Percentiles rank a stretch among this genome's conserved stretches.
Conservation (phyloP, 2,797 vertebrate species). For the Limosa lapponica region DNA sequence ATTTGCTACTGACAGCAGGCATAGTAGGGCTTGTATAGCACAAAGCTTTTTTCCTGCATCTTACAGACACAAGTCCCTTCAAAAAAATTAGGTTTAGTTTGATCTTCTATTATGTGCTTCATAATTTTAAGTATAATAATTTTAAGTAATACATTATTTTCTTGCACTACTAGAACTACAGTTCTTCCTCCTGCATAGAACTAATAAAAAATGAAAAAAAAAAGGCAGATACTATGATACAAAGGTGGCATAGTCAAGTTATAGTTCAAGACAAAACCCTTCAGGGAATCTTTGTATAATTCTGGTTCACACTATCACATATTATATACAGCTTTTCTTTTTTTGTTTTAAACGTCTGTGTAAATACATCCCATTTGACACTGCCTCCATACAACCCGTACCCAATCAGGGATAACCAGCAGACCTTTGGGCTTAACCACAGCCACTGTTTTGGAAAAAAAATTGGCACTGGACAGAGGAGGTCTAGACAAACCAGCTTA, state of each 20-base stretch:
- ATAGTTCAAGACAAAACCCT: not conserved
- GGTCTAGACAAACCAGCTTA: not conserved
- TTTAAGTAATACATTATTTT: not conserved
- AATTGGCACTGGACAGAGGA: not conserved
- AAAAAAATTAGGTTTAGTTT: not conserved
- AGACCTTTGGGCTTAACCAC: not conserved
- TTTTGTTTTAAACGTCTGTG: not conserved
- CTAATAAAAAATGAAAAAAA: not conserved
- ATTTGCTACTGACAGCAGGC: not conserved
- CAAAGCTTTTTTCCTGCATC: not conserved
- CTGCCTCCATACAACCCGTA: not conserved
- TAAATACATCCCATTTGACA: not conserved
- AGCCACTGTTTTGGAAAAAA: not conserved
- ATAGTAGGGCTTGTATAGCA: not conserved
- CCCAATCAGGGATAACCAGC: not conserved
- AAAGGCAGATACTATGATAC: not conserved
- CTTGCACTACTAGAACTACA: not conserved
- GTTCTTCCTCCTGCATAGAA: not conserved
- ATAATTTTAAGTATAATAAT: not conserved
- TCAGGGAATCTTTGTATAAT: not conserved
- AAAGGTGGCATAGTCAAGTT: not conserved
- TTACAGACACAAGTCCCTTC: not conserved
- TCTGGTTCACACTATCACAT: not conserved
- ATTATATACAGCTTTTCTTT: not conserved
- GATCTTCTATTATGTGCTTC: not conserved